These are phyloP conservation scores for Polyommatus icarus DNA, from an alignment of 2,888 invertebrate genomes.

Conservation along the genomic window DNA sequence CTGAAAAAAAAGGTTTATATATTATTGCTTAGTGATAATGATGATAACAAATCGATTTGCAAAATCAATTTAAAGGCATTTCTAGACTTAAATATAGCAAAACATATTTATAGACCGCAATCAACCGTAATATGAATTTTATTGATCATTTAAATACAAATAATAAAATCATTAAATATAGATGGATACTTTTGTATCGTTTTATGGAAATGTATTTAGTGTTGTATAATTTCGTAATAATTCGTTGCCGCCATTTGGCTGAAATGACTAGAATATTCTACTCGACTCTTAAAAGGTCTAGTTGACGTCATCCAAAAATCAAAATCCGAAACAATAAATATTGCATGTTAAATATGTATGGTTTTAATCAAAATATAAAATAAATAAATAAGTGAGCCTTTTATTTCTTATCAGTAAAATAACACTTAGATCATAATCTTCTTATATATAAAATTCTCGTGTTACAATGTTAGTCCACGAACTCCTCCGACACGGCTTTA, in stretches of 20 bases:
- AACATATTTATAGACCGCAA: not conserved
- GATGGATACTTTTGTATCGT: conserved; percentile 1
- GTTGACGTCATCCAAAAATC: conserved; percentile 1
- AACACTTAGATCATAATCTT: no score
- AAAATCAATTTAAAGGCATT: conserved; percentile 1
- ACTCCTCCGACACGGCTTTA: no score
- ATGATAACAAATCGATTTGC: not conserved
- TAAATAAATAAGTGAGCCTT: no score
- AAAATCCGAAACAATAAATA: not conserved
- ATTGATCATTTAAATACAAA: conserved; percentile 19
- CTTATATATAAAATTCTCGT: no score
- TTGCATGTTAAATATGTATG: not conserved
- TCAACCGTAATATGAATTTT: conserved; percentile 14
- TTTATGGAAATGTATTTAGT: conserved; percentile 21
- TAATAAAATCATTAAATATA: conserved; percentile 11
- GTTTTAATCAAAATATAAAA: not conserved
- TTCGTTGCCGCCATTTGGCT: conserved; percentile 4
- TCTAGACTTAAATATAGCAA: not conserved
- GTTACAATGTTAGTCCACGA: no score
- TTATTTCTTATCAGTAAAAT: no score
- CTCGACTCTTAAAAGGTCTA: conserved; percentile 2
- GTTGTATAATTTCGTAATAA: conserved; percentile 25
- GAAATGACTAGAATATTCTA: not conserved
- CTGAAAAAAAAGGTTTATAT: no score
- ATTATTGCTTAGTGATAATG: not conserved